These are phyloP conservation scores for Falco rusticolus DNA, from an alignment of 2,797 vertebrate species.

Conservation along the genomic window DNA sequence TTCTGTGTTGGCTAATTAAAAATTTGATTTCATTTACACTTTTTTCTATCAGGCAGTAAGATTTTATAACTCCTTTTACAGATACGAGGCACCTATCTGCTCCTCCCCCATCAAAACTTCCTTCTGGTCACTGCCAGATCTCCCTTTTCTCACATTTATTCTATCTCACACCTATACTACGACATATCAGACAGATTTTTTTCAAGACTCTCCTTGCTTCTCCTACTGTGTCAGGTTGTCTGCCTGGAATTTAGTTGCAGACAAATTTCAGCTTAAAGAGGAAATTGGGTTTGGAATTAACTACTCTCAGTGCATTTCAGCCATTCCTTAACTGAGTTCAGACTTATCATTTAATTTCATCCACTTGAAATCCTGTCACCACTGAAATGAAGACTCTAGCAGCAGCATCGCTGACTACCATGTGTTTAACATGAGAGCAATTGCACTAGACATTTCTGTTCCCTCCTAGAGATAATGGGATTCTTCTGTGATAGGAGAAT, in stretches of 20 bases:
- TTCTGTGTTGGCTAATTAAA: not conserved
- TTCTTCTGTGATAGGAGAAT: not conserved
- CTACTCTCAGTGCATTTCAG: not conserved
- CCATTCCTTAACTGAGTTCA: not conserved
- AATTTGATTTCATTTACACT: not conserved
- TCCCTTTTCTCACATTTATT: not conserved
- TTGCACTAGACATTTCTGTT: not conserved
- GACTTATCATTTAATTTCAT: not conserved
- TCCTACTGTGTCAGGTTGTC: not conserved
- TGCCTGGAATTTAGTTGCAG: not conserved
- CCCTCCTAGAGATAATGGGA: not conserved
- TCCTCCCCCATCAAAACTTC: not conserved
- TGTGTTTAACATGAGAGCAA: not conserved
- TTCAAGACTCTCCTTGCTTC: not conserved
- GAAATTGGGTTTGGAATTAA: not conserved
- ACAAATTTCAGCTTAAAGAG: not conserved
- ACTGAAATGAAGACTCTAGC: not conserved
- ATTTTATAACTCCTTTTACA: not conserved
- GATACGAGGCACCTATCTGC: not conserved
- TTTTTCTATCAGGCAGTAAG: not conserved
- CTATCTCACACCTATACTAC: fast-evolving
- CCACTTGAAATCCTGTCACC: not conserved
- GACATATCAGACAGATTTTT: not conserved
- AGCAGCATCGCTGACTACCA: not conserved
- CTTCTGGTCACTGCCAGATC: not conserved